phyloP scores from a whole-genome alignment of 2,888 invertebrate genomes.

The Stegophylla sp. region DNA sequence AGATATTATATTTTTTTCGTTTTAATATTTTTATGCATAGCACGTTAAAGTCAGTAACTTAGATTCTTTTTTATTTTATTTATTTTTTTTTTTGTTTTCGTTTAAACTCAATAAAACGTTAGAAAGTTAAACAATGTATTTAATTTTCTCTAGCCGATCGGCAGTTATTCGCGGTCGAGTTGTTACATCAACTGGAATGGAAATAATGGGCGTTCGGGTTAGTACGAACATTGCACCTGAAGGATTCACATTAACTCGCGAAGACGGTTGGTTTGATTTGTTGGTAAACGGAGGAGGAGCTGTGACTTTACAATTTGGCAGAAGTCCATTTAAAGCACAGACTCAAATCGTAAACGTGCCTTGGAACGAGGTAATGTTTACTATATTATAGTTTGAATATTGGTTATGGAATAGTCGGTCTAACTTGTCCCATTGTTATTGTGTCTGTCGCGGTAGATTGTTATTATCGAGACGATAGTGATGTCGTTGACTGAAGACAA shows the following conservation, averaged over 20 bases:
- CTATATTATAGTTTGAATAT: neutral
- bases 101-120: conserved; percentile 39
- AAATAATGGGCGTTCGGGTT: conserved; percentile 93
- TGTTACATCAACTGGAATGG: conserved; percentile 87
- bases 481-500: conserved; percentile 86
- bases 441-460: conserved; percentile 72
- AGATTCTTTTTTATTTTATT: conserved; percentile 52
- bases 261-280: conserved; percentile 96
- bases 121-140: conserved; percentile 40
- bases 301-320: conserved; percentile 91
- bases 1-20: conserved; percentile 34
- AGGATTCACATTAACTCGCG: conserved; percentile 91
- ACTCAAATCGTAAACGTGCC: conserved; percentile 90
- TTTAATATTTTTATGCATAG: conserved; percentile 45
- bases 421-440: neutral
- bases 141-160: conserved; percentile 78
- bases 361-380: conserved; percentile 82
- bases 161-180: conserved; percentile 97
- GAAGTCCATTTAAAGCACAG: conserved; percentile 87
- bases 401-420: neutral
- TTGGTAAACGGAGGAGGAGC: conserved; percentile 99
- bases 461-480: conserved; percentile 86
- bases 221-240: conserved; percentile 92
- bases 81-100: conserved; percentile 25
- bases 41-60: conserved; percentile 57